Evolutionary conservation across 2,797 vertebrate species (phyloP), one percentile per base, ranked within the genome.

Genomic region (Phataginus tricuspis): DNA sequence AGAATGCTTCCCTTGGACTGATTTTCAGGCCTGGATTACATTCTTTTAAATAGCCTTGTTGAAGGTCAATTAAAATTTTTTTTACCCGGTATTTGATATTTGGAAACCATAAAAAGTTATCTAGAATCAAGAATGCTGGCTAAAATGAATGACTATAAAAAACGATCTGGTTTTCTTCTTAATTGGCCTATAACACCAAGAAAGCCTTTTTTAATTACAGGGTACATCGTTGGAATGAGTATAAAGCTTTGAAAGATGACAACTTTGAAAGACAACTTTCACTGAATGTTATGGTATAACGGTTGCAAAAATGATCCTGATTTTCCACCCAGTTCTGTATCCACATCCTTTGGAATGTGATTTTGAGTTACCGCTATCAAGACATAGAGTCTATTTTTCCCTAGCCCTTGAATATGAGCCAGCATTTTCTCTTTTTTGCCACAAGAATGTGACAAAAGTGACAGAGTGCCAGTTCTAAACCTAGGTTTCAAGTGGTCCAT

Each of bases 71-170:
- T 95, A 63, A 39, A 75, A 96, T 77, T 92, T 74, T 96, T 93
- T 90, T 96, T 86, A 87, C 23, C 19, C 29, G 61, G 31, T n/a
- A 87, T 96, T 80, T 92, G 37, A 88, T 90, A 94, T 92, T 97
- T 90, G 77, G n/a, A 95, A 97, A 87, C 95, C 31, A 90, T 75
- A 18, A 87, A 90, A 90, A 90, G 34, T 74, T 71, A 83, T 42
- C 55, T 95, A 92, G 15, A 90, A 88, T 95, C 59, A 59, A 71
- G 45, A 93, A 74, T 66, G 27, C 19, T 59, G 19, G 42, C 49
- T 53, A 94, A 85, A 83, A 91, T 72, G 12, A 37, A 71, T 66
- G 39, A 94, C 29, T 84, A 86, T 49, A 85, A 89, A 91, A 31
- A 69, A 89, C 4, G 61, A 92, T 66, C 37, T 45, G n/a, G 72